A percentile compares a stretch with the other conserved stretches of the same genome.
These are phyloP conservation scores for Sylvietta virens DNA, from an alignment of 2,113 vertebrate genomes.

Conservation along the genomic window DNA sequence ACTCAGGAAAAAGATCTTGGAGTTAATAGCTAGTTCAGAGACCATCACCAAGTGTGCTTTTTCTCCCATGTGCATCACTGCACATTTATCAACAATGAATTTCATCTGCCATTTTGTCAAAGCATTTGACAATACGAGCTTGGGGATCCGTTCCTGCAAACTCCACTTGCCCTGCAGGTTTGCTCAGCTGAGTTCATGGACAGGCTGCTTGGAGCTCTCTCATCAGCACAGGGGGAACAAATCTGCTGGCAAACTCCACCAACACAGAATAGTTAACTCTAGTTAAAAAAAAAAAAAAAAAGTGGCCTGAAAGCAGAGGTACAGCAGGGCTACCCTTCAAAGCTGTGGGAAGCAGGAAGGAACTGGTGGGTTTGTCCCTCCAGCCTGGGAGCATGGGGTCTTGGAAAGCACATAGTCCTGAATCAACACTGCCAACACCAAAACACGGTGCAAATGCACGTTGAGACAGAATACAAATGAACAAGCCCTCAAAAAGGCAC, in stretches of 20 bases:
- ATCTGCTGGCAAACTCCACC: background rate
- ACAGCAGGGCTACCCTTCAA: background rate
- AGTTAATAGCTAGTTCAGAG: conserved; percentile 45
- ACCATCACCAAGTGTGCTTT: background rate
- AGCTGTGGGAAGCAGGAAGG: background rate
- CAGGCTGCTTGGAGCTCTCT: background rate
- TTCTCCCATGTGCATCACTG: conserved; percentile 29
- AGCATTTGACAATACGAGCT: background rate
- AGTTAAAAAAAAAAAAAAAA: background rate
- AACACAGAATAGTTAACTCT: background rate
- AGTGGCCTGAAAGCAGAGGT: background rate
- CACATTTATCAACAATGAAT: conserved; percentile 29
- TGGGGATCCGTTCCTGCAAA: background rate
- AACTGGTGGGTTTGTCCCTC: background rate
- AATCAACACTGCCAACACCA: background rate
- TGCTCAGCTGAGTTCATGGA: background rate
- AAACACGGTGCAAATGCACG: rapidly evolving
- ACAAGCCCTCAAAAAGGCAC: background rate
- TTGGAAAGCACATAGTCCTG: background rate
- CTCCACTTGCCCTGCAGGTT: background rate
- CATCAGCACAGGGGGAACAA: background rate
- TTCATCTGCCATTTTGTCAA: conserved; percentile 8
- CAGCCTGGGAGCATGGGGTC: background rate
- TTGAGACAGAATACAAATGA: background rate
- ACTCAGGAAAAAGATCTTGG: conserved; percentile 31